Evolutionary conservation across 2,888 invertebrate species (phyloP).

Genomic region (Orthosia gothica): DNA sequence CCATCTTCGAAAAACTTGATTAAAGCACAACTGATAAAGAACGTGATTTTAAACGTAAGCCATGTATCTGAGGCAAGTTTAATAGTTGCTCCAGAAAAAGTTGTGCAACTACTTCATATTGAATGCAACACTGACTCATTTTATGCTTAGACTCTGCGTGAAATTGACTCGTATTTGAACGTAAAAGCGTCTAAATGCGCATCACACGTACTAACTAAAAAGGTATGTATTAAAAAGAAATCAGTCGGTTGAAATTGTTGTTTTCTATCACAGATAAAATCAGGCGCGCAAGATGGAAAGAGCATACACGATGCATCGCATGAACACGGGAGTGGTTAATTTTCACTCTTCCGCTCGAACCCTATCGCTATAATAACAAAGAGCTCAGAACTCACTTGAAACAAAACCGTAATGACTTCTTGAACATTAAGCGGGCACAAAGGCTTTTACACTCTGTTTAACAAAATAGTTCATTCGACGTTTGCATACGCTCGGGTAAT

Average conservation of each 20-base stretch:
- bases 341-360: slow-evolving; percentile 51
- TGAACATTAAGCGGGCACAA: slow-evolving; percentile 76
- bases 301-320: slow-evolving; percentile 47
- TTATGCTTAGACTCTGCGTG: slow-evolving; percentile 39
- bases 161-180: slow-evolving; percentile 44
- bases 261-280: slow-evolving; percentile 58
- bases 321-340: slow-evolving; percentile 53
- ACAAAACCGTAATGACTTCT: slow-evolving; percentile 63
- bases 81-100: slow-evolving; percentile 37
- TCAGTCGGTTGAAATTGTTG: slow-evolving; percentile 56
- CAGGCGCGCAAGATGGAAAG: slow-evolving; percentile 50
- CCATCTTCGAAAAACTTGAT: slow-evolving; percentile 53
- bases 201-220: slow-evolving; percentile 26
- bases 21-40: slow-evolving; percentile 42
- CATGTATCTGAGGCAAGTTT: slow-evolving; percentile 44
- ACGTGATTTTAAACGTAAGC: slow-evolving; percentile 49
- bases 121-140: slow-evolving; percentile 42
- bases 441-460: slow-evolving; percentile 86
- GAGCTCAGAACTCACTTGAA: slow-evolving; percentile 56
- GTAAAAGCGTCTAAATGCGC: slow-evolving; percentile 19
- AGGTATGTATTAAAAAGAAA: slow-evolving; percentile 59
- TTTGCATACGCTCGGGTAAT: slow-evolving; percentile 82
- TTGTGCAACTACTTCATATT: slow-evolving; percentile 42
- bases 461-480: slow-evolving; percentile 82
- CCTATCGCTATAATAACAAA: slow-evolving; percentile 55